Evolutionary conservation across 2,888 invertebrate genomes (phyloP).

Genomic region (Drymonia ruficornis): DNA sequence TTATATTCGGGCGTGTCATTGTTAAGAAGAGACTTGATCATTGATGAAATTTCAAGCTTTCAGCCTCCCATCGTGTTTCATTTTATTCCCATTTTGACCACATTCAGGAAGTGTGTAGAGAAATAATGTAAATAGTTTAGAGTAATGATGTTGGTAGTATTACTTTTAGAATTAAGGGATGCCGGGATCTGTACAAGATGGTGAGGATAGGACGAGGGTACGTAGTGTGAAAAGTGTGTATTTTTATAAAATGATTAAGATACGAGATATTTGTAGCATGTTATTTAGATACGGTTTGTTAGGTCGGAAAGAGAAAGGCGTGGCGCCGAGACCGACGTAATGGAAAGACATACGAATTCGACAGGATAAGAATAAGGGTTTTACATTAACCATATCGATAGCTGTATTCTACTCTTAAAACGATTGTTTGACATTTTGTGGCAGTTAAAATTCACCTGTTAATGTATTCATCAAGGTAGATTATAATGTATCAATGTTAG

Average conservation of each 20-base stretch:
- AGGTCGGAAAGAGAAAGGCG: slow-evolving; percentile 38
- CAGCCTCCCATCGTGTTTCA: slow-evolving; percentile 58
- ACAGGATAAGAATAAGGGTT: slow-evolving; percentile 65
- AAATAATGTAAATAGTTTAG: slow-evolving; percentile 73
- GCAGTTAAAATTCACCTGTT: slow-evolving; percentile 80
- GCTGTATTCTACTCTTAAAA: slow-evolving; percentile 61
- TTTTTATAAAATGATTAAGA: slow-evolving; percentile 79
- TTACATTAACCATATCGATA: slow-evolving; percentile 80
- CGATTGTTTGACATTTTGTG: slow-evolving; percentile 73
- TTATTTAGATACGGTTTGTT: slow-evolving; percentile 70
- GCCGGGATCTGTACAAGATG: slow-evolving; percentile 67
- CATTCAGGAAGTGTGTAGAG: slow-evolving; percentile 79
- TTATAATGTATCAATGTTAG: slow-evolving; percentile 77
- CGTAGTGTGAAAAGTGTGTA: slow-evolving; percentile 64
- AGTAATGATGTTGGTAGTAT: slow-evolving; percentile 70
- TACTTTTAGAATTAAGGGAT: slow-evolving; percentile 65
- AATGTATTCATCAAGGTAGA: slow-evolving; percentile 80
- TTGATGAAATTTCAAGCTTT: slow-evolving; percentile 82
- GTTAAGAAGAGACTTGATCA: slow-evolving; percentile 56
- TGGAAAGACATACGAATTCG: slow-evolving; percentile 66
- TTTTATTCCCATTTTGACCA: slow-evolving; percentile 51
- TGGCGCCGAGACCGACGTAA: slow-evolving; percentile 53
- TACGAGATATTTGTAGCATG: slow-evolving; percentile 72
- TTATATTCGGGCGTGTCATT: slow-evolving; percentile 36
- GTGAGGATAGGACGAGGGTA: slow-evolving; percentile 49